Evolutionary conservation across 2,888 invertebrate species (phyloP).

Genomic region (Ditula angustiorana): DNA sequence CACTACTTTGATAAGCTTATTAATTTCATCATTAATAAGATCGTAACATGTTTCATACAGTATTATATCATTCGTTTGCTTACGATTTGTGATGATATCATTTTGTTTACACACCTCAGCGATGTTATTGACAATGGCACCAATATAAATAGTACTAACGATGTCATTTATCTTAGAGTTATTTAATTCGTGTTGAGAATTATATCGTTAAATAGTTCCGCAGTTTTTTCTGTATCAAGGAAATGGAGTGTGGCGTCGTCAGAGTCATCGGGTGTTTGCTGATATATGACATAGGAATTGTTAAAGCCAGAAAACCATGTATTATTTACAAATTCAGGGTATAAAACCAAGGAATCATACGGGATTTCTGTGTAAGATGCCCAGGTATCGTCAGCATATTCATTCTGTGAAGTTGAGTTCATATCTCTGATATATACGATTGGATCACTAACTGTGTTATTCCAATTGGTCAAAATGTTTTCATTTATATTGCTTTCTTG

Average conservation of each 20-base stretch:
- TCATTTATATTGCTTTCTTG: not conserved
- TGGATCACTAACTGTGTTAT: not conserved
- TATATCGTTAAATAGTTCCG: not conserved
- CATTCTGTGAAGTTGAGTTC: conserved; percentile 1
- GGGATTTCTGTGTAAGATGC: conserved; percentile 19
- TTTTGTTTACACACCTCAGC: not conserved
- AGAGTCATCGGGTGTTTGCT: not conserved
- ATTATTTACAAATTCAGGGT: not conserved
- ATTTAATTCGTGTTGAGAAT: not conserved
- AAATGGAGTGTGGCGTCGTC: not conserved
- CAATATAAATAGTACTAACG: not conserved
- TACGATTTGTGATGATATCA: not conserved
- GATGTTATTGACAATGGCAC: not conserved
- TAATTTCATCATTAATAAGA: too few species aligned
- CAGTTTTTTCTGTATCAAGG: not conserved
- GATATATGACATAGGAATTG: not conserved
- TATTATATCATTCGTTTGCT: too few species aligned
- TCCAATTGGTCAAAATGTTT: not conserved
- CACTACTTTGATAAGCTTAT: too few species aligned
- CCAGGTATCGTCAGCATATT: conserved; percentile 1
- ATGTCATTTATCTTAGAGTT: not conserved
- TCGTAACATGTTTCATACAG: not conserved
- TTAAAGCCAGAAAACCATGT: not conserved
- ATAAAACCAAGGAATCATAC: conserved; percentile 7
- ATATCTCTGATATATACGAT: not conserved